Evolutionary conservation across 2,888 invertebrate genomes (phyloP), one percentile per base, ranked within the genome.

Genomic region (Latrodectus elegans): DNA sequence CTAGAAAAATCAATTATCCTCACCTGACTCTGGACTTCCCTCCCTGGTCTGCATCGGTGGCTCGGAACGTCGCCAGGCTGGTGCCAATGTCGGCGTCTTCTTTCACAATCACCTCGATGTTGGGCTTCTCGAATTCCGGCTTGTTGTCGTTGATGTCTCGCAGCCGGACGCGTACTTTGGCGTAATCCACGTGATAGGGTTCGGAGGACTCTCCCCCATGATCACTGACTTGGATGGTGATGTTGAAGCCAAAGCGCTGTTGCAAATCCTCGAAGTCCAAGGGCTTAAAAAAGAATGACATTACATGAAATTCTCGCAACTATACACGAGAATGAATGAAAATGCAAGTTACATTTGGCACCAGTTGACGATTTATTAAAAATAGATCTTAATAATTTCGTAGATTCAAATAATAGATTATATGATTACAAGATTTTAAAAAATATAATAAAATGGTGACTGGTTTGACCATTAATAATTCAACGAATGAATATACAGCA

Each of bases 131-230:
- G 92, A 97, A 98, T 91, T 96, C 96, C 0, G 90, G 90, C 92
- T 97, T 97, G 94, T 99, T 99, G 94, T 99, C 99, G 93, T 99
- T 99, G 89, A 93, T 92, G 92, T 99, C 99, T 88, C 96, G 94
- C 88, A 99, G 94, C 91, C 96, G 96, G 53, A 98, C 97, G 89
- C 96, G 96, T 84, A 98, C 97, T 96, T 97, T 97, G 1, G 98
- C 97, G 93, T 97, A 97, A 89, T 98, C 98, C 90, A 98, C 97
- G 93, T 98, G 98, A 92, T 98, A 97, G 92, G 98, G 98, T 92
- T 99, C 99, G 93, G 91, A 85, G 10, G 90, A 89, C 79, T 91
- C 91, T 15, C 91, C 91, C 4, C 91, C 91, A 76, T 90, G 91
- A 84, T 91, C 91, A 87, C 91, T 92, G 70, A 93, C 93, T 86